Percentiles rank a stretch among this genome's conserved stretches.
phyloP scores from a whole-genome alignment of 2,113 vertebrate genomes.

The Noturus placidus region DNA sequence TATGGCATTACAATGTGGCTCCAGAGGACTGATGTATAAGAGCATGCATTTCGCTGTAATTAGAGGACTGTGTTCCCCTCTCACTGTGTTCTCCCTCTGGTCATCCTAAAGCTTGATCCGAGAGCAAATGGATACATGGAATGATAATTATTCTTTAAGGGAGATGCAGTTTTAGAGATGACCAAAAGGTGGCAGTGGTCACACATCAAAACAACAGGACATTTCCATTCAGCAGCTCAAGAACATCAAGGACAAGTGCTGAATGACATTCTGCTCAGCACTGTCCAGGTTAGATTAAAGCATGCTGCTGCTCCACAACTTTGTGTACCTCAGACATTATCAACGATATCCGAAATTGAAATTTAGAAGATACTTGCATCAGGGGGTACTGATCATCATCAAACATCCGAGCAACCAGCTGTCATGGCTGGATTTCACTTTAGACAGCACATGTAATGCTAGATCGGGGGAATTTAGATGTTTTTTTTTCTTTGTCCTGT shows the following conservation, averaged over 20 bases:
- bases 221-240: slow-evolving; percentile 20
- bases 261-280: slow-evolving; percentile 41
- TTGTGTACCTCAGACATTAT: slow-evolving; percentile 38
- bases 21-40: slow-evolving; percentile 46
- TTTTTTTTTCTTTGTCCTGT: background rate
- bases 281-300: slow-evolving; percentile 37
- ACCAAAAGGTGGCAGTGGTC: slow-evolving; percentile 72
- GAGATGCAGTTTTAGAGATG: slow-evolving; percentile 23
- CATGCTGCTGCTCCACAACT: slow-evolving; percentile 14
- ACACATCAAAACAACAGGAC: slow-evolving; percentile 47
- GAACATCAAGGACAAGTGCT: slow-evolving; percentile 51
- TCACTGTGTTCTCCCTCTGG: slow-evolving; percentile 9
- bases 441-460: background rate
- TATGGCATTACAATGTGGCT: slow-evolving; percentile 40
- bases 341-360: slow-evolving; percentile 10
- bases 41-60: slow-evolving; percentile 46
- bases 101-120: slow-evolving; percentile 34
- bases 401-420: background rate
- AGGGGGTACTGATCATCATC: background rate
- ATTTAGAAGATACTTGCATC: background rate
- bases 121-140: slow-evolving; percentile 14
- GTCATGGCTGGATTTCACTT: slow-evolving; percentile 21
- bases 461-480: background rate
- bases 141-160: background rate
- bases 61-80: slow-evolving; percentile 23